Evolutionary conservation across 2,888 invertebrate genomes (phyloP).

Genomic region (Scaptomyza caliginosa): DNA sequence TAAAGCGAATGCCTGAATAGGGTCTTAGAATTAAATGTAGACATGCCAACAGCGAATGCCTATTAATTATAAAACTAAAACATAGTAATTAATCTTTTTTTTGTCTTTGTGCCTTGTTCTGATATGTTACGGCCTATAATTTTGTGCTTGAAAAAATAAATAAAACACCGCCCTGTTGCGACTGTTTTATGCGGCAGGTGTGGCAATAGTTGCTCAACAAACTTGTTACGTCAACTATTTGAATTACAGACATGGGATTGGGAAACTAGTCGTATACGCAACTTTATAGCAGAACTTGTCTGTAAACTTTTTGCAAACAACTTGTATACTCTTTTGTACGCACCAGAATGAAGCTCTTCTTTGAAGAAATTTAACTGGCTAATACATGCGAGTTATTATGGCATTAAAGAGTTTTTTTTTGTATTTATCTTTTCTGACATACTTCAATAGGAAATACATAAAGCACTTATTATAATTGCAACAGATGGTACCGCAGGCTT

Average conservation of each 20-base stretch:
- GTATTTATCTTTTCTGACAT: not conserved
- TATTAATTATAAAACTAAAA: slow-evolving; percentile 14
- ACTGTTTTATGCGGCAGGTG: not conserved
- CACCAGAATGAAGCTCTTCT: not conserved
- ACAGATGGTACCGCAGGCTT: not conserved
- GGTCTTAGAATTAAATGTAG: not conserved
- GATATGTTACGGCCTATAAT: not conserved
- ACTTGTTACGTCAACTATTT: slow-evolving; percentile 2
- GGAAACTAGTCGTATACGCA: not conserved
- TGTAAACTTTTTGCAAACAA: not conserved
- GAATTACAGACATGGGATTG: not conserved
- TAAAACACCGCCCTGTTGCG: not conserved
- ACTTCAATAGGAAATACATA: not conserved
- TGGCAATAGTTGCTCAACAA: not conserved
- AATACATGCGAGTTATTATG: not conserved
- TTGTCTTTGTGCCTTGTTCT: not conserved
- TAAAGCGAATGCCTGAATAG: not conserved
- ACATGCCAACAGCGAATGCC: slow-evolving; percentile 5
- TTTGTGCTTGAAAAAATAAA: not conserved
- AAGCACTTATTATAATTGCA: slow-evolving; percentile 1
- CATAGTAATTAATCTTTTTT: not conserved
- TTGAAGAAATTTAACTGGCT: not conserved
- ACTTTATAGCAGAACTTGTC: not conserved
- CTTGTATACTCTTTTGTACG: too few relatives aligned
- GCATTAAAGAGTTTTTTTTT: not conserved